Evolutionary conservation across 2,113 vertebrate genomes (phyloP), one percentile per base, ranked within the genome.

Genomic region (Oryzias javanicus): DNA sequence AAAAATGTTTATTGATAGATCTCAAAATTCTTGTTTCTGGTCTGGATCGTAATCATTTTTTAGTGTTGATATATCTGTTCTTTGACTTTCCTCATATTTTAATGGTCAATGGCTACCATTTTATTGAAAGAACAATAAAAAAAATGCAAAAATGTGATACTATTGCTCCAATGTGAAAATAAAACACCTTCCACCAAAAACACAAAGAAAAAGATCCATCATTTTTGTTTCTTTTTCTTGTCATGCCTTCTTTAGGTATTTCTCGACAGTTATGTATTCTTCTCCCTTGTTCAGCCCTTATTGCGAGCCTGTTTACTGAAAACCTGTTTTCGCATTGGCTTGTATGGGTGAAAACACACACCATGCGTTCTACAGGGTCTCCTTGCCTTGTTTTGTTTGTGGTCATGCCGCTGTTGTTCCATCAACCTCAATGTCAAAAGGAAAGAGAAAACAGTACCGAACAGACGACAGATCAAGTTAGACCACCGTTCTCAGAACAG

Each of bases 231-330:
- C 13, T 49, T 41, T 50, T 7, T 6, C 22, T 49, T 42, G 41
- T 24, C 19, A 8, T 22, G 13, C 29, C 5, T 10, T 41, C 17
- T 14, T 42, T 17, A 8, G 14, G 10, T 1, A 15, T 44, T 25
- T 61, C 14, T 70, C 19, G 12, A 4, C 22, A 6, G 41, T 40
- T 3, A 25, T n/a, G 29, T 20, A 3, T 27, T 41, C 52, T 17
- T 22, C 3, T 29, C 6, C 42, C 52, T 13, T 46, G 49, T 20
- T 55, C 4, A 6, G 60, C 78, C 87, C 70, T 49, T 49, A 81
- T 80, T 55, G 14, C 40, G 10, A 5, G 17, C 42, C 4, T 86
- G 60, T 87, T 87, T 84, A 79, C 79, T 60, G 79, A 79, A 64
- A 87, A 78, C 62, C 64, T 55, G 64, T 52, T 73, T 63, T n/a